phyloP scores from a whole-genome alignment of 2,797 vertebrate species.

The Lindbergichthys nudifrons region DNA sequence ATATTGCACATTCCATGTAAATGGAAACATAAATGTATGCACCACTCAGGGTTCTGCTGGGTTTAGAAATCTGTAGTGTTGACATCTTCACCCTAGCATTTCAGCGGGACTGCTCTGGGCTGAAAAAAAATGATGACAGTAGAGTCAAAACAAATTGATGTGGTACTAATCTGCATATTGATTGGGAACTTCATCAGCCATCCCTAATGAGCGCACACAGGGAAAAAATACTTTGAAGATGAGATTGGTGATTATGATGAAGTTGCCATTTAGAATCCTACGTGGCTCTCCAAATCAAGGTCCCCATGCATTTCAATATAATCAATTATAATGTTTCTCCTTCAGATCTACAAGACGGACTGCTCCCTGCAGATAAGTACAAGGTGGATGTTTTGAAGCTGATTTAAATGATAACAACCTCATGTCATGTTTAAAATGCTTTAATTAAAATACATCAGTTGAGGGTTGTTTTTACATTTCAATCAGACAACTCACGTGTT shows the following conservation, averaged over 20 bases:
- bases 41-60: slow-evolving; percentile 1
- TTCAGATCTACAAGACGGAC: slow-evolving; percentile 40
- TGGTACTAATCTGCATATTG: slow-evolving; percentile 84
- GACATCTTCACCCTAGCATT: slow-evolving; percentile 45
- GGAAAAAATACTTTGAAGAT: slow-evolving; percentile 65
- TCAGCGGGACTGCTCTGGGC: slow-evolving; percentile 16
- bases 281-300: slow-evolving; percentile 67
- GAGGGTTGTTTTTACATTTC: neutral
- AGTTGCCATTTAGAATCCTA: slow-evolving; percentile 70
- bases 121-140: slow-evolving; percentile 41
- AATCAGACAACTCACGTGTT: too few species aligned
- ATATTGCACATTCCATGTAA: neutral
- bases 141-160: slow-evolving; percentile 77
- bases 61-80: slow-evolving; percentile 38
- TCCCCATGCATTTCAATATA: slow-evolving; percentile 54
- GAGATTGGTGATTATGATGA: slow-evolving; percentile 79
- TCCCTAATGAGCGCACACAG: slow-evolving; percentile 75
- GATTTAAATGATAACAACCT: slow-evolving; percentile 34
- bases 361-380: slow-evolving; percentile 60
- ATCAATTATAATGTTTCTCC: slow-evolving; percentile 73
- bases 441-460: neutral
- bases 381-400: slow-evolving; percentile 42
- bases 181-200: slow-evolving; percentile 84
- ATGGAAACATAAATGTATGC: slow-evolving; percentile 4
- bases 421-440: slow-evolving; percentile 13